These are phyloP conservation scores for Antennarius maculatus DNA, from an alignment of 2,797 vertebrate genomes.

Conservation along the genomic window DNA sequence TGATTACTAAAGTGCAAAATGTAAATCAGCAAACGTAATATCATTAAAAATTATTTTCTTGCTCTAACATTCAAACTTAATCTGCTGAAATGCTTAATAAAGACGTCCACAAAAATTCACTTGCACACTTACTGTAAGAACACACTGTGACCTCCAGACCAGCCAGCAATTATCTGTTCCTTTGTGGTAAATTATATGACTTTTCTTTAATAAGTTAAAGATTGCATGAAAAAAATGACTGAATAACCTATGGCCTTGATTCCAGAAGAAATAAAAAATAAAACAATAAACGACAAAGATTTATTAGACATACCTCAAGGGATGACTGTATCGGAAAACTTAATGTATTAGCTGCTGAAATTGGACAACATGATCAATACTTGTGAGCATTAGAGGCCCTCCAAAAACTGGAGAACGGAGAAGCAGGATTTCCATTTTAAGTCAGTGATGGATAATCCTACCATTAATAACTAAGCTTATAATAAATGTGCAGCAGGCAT, in stretches of 20 bases:
- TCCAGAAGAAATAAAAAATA: slow-evolving; percentile 15
- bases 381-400: slow-evolving; percentile 46
- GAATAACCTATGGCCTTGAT: slow-evolving; percentile 3
- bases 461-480: slow-evolving; percentile 56
- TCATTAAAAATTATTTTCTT: too few species aligned
- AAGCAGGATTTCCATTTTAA: slow-evolving; percentile 66
- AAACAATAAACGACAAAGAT: slow-evolving; percentile 32
- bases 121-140: too few species aligned
- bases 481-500: slow-evolving; percentile 61
- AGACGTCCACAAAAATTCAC: too few species aligned
- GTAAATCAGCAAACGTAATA: too few species aligned
- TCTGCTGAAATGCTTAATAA: too few species aligned
- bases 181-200: too few species aligned
- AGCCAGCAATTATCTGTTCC: too few species aligned
- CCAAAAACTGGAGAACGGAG: slow-evolving; percentile 43
- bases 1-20: too few species aligned
- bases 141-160: too few species aligned
- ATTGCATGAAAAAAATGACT: slow-evolving; percentile 2
- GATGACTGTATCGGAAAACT: slow-evolving; percentile 20
- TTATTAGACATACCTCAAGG: slow-evolving; percentile 32
- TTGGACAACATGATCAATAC: slow-evolving; percentile 61
- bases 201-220: background rate
- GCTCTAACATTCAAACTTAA: too few species aligned
- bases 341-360: slow-evolving; percentile 47
- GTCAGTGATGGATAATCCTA: slow-evolving; percentile 68